These are phyloP conservation scores for Pterostichus madidus DNA, from an alignment of 2,888 invertebrate species.

Conservation along the genomic window DNA sequence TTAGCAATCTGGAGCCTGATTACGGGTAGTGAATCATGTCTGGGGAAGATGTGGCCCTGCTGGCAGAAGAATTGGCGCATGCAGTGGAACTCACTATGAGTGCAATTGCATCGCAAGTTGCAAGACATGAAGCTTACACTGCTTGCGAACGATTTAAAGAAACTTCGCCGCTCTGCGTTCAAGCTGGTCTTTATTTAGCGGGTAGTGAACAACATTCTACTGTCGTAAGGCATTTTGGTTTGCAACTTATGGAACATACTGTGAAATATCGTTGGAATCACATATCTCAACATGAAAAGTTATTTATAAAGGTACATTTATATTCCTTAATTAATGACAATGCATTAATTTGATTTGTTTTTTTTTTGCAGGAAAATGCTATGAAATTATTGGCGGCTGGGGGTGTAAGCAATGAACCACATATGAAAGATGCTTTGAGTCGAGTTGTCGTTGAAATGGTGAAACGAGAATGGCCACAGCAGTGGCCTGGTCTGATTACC, in stretches of 20 bases:
- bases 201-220: constrained; percentile 87
- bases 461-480: constrained; percentile 98
- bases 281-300: constrained; percentile 91
- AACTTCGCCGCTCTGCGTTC: constrained; percentile 92
- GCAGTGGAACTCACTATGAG: constrained; percentile 92
- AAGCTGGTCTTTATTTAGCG: constrained; percentile 90
- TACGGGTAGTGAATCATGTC: constrained; percentile 74
- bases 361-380: constrained; percentile 84
- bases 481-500: constrained; percentile 92
- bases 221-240: constrained; percentile 92
- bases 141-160: constrained; percentile 92
- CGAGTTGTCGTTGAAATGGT: constrained; percentile 98
- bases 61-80: constrained; percentile 88
- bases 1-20: constrained; percentile 57
- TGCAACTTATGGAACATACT: constrained; percentile 95
- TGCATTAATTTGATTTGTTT: not conserved
- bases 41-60: constrained; percentile 82
- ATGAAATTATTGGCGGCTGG: constrained; percentile 90
- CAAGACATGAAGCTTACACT: constrained; percentile 89
- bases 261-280: constrained; percentile 96
- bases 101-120: constrained; percentile 86
- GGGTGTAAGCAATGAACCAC: constrained; percentile 86
- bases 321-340: not conserved
- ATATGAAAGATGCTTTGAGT: constrained; percentile 91
- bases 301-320: constrained; percentile 87